phyloP scores from a whole-genome alignment of 2,888 invertebrate species.

The Drosophila rellima region DNA sequence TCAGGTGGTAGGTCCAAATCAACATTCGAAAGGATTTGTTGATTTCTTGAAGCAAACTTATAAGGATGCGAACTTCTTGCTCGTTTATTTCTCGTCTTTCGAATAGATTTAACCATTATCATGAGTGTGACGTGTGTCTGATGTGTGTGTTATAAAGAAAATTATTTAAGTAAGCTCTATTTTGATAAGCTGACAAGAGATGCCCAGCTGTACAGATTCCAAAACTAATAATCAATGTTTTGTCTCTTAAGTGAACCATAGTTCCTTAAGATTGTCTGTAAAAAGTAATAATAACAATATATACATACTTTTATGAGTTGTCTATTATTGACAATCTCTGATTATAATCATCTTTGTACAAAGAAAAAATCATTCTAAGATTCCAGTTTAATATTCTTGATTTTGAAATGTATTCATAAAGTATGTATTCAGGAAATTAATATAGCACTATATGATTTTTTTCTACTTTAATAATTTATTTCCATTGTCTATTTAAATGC shows the following conservation, averaged over 20 bases:
- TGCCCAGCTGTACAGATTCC: neutral
- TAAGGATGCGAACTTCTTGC: neutral
- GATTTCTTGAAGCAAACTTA: neutral
- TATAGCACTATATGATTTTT: too few relatives aligned
- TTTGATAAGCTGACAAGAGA: conserved; percentile 1
- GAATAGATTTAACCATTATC: neutral
- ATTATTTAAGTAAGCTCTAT: neutral
- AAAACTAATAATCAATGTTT: neutral
- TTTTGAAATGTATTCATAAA: too few relatives aligned
- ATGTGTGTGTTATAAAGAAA: neutral
- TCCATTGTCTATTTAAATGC: conserved; percentile 6
- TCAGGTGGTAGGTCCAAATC: neutral
- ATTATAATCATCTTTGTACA: neutral
- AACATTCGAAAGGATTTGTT: neutral
- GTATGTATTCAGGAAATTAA: too few relatives aligned
- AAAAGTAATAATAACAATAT: too few relatives aligned
- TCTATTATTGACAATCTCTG: too few relatives aligned
- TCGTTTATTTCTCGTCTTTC: neutral
- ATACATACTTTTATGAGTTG: too few relatives aligned
- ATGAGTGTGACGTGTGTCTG: neutral
- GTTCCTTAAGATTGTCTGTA: too few relatives aligned
- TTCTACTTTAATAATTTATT: neutral
- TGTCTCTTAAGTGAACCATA: too few relatives aligned
- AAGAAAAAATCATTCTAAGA: neutral
- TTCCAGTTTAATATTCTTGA: too few relatives aligned